Conservation (phyloP, 2,797 vertebrate species). For the Anabacerthia variegaticeps region DNA sequence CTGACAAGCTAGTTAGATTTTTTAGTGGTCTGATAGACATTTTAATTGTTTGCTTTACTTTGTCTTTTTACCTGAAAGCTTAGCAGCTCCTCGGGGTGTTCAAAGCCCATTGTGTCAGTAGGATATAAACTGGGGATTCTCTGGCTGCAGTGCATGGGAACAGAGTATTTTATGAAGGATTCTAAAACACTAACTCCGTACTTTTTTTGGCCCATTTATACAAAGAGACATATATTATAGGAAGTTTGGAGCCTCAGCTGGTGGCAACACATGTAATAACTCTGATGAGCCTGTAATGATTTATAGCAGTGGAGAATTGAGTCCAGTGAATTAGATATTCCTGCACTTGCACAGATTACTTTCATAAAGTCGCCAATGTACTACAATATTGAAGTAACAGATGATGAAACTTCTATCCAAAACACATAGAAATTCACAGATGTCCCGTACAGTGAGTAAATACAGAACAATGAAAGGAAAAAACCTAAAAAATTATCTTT, state of each 20-base stretch:
- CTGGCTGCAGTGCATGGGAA: background rate
- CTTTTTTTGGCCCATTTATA: background rate
- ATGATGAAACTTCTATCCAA: constrained; percentile 25
- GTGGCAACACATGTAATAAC: background rate
- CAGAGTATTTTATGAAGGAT: background rate
- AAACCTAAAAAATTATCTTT: background rate
- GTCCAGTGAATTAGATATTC: constrained; percentile 12
- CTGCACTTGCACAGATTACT: background rate
- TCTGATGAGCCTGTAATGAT: constrained; percentile 34
- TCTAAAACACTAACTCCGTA: background rate
- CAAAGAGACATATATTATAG: background rate
- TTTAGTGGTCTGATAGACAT: background rate
- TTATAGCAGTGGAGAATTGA: background rate
- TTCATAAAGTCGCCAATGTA: background rate
- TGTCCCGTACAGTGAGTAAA: background rate
- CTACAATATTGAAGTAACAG: constrained; percentile 10
- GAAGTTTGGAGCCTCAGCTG: background rate
- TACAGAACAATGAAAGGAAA: background rate
- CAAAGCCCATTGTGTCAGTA: background rate
- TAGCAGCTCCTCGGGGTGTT: background rate
- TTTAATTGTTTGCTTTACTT: background rate
- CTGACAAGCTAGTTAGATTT: background rate
- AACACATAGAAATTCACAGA: background rate
- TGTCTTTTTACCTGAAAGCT: constrained; percentile 11
- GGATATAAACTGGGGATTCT: background rate